Evolutionary conservation across 2,888 invertebrate genomes (phyloP).

Genomic region (Nipponacmea schrenckii): DNA sequence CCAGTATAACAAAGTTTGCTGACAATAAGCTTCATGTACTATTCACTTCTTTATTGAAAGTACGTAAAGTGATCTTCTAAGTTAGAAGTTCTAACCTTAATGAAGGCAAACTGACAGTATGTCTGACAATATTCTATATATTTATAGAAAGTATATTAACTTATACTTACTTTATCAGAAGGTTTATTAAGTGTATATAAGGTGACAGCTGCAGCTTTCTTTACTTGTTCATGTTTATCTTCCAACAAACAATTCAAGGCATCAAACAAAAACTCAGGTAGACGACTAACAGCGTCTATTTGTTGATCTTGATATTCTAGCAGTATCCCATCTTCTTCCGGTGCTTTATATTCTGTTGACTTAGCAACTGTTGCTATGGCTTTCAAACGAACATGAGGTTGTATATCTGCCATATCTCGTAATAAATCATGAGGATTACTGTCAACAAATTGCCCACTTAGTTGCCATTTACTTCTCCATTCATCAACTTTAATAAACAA

Average conservation of each 20-base stretch:
- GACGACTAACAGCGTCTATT: slow-evolving; percentile 22
- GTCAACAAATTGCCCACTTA: slow-evolving; percentile 62
- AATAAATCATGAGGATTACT: slow-evolving; percentile 65
- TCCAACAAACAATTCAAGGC: slow-evolving; percentile 64
- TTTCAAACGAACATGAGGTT: slow-evolving; percentile 64
- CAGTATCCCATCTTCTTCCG: slow-evolving; percentile 45
- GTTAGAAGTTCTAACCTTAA: no score
- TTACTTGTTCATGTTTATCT: slow-evolving; percentile 56
- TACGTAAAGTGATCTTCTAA: no score
- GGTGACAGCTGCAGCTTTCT: slow-evolving; percentile 61
- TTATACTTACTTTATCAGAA: slow-evolving; percentile 45
- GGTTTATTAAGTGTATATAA: slow-evolving; percentile 62
- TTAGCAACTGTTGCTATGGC: slow-evolving; percentile 65
- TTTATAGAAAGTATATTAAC: no score
- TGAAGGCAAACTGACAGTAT: no score
- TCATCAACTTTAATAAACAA: slow-evolving; percentile 56
- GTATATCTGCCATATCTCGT: slow-evolving; percentile 66
- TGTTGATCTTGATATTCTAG: slow-evolving; percentile 34
- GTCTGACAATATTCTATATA: no score
- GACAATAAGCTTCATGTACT: no score
- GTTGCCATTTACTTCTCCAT: slow-evolving; percentile 65
- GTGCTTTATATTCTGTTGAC: slow-evolving; percentile 60
- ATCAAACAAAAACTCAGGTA: slow-evolving; percentile 62
- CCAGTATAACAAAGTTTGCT: no score
- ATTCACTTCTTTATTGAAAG: no score